phyloP scores from a whole-genome alignment of 2,888 invertebrate genomes.

The Platerodrilus igneus region DNA sequence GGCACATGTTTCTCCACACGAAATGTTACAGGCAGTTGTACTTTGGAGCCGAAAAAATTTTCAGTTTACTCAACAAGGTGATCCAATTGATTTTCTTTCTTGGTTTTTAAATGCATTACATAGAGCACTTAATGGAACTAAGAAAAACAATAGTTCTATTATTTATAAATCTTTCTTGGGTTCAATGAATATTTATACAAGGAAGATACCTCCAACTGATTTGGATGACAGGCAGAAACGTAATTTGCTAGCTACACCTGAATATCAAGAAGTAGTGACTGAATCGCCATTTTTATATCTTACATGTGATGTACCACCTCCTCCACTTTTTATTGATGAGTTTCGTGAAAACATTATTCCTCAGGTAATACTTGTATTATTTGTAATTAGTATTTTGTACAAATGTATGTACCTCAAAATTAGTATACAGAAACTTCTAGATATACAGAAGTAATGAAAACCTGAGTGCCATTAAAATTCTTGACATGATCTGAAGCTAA shows the following conservation, averaged over 20 bases:
- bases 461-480: slow-evolving; percentile 17
- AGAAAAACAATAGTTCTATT: slow-evolving; percentile 82
- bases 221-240: slow-evolving; percentile 84
- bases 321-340: slow-evolving; percentile 96
- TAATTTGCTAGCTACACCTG: slow-evolving; percentile 71
- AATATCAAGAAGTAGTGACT: slow-evolving; percentile 81
- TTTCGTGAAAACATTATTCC: slow-evolving; percentile 98
- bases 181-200: slow-evolving; percentile 82
- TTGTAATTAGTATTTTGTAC: not conserved
- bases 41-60: slow-evolving; percentile 95
- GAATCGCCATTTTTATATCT: slow-evolving; percentile 94
- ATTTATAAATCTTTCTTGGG: slow-evolving; percentile 94
- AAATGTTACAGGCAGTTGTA: slow-evolving; percentile 98
- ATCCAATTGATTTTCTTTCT: slow-evolving; percentile 95
- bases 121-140: slow-evolving; percentile 87
- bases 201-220: slow-evolving; percentile 91
- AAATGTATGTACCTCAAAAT: not conserved
- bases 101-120: slow-evolving; percentile 98
- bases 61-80: slow-evolving; percentile 98
- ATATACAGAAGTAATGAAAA: not conserved
- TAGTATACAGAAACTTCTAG: not conserved
- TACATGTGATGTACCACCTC: slow-evolving; percentile 96
- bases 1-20: slow-evolving; percentile 98
- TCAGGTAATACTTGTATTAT: no score
- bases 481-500: no score